These are phyloP conservation scores for Scaptomyza polygonia DNA, from an alignment of 2,888 invertebrate species.

Conservation along the genomic window DNA sequence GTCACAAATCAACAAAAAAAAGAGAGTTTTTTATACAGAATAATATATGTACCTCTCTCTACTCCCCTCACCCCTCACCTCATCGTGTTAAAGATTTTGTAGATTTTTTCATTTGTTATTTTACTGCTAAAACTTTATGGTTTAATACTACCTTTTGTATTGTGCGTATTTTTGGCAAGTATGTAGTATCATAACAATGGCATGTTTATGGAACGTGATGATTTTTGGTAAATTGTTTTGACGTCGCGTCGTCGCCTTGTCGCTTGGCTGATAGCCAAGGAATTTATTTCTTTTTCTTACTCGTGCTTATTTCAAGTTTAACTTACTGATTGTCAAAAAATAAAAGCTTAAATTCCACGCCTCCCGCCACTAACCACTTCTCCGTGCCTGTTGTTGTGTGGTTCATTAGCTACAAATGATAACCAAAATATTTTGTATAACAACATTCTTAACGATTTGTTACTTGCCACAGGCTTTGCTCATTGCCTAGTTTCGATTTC, in stretches of 20 bases:
- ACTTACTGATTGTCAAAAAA: constrained; percentile 55
- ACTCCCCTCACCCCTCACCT: no score
- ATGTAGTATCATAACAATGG: constrained; percentile 25
- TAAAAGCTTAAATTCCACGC: constrained; percentile 22
- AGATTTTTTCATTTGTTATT: no score
- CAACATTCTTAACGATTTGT: constrained; percentile 21
- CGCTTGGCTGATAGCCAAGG: constrained; percentile 59
- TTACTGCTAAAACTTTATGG: no score
- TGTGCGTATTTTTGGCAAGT: constrained; percentile 10
- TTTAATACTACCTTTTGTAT: not conserved
- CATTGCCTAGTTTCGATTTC: constrained; percentile 24
- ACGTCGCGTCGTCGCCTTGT: constrained; percentile 36
- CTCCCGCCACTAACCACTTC: not conserved
- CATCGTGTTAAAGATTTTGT: no score
- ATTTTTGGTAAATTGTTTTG: constrained; percentile 43
- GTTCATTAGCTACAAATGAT: constrained; percentile 54
- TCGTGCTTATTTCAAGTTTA: constrained; percentile 73
- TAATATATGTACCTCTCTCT: no score
- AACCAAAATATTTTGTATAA: constrained; percentile 28
- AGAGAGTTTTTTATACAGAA: no score
- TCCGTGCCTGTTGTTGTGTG: no score
- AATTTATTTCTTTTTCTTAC: constrained; percentile 72
- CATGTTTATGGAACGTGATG: constrained; percentile 72
- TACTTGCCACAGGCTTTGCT: not conserved
- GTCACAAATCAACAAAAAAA: no score